Evolutionary conservation across 2,888 invertebrate genomes (phyloP).

Genomic region (Odontomyia ornata): DNA sequence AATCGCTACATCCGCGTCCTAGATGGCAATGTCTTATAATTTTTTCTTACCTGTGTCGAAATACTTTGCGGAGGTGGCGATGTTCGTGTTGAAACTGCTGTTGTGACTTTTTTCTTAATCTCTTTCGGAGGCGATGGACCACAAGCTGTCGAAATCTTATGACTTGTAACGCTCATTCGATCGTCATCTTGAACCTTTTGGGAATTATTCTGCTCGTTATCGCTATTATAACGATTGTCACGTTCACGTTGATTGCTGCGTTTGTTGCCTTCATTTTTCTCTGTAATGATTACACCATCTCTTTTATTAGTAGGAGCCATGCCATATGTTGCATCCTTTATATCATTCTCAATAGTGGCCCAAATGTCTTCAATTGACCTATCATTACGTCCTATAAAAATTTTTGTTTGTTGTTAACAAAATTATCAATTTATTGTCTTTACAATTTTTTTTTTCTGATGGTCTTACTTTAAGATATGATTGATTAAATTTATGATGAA

Average conservation of each 20-base stretch:
- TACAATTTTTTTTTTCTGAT: not conserved
- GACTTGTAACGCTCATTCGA: slow-evolving; percentile 46
- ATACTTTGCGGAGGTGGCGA: slow-evolving; percentile 88
- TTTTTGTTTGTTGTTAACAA: not conserved
- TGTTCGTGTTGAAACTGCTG: slow-evolving; percentile 74
- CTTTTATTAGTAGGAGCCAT: slow-evolving; percentile 50
- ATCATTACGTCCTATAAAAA: slow-evolving; percentile 45
- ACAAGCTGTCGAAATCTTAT: slow-evolving; percentile 69
- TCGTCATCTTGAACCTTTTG: not conserved
- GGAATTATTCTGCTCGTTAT: not conserved
- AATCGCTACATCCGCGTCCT: no score
- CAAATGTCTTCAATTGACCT: slow-evolving; percentile 61
- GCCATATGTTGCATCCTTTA: slow-evolving; percentile 58
- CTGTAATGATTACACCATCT: slow-evolving; percentile 20
- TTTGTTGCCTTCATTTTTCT: not conserved
- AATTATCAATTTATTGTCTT: not conserved
- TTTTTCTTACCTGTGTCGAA: slow-evolving; percentile 78
- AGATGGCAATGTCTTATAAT: no score
- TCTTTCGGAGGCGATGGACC: slow-evolving; percentile 72
- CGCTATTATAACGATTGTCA: not conserved
- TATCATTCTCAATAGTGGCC: slow-evolving; percentile 62
- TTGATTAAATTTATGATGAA: not conserved
- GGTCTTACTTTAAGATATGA: not conserved
- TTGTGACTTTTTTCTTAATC: slow-evolving; percentile 52
- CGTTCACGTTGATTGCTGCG: not conserved